These are phyloP conservation scores for Alectura lathami DNA, from an alignment of 2,113 vertebrate species.

Conservation along the genomic window DNA sequence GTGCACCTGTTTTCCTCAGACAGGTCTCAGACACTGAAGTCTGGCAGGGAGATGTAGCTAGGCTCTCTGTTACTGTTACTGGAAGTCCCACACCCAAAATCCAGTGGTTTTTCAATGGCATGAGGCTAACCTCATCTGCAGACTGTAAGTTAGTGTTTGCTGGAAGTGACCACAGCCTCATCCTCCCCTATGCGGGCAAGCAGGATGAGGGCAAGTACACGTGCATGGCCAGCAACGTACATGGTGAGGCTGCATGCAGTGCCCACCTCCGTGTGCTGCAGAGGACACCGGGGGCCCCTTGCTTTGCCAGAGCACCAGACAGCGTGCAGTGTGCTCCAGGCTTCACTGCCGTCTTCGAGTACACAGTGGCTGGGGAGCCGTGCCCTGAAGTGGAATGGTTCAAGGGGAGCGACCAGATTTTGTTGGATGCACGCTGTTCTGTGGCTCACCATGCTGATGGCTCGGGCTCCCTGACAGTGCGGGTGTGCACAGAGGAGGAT, in stretches of 20 bases:
- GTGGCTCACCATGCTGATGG: conserved; percentile 78
- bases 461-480: conserved; percentile 81
- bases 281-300: background rate
- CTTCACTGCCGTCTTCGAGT: conserved; percentile 71
- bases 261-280: conserved; percentile 67
- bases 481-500: conserved; percentile 75
- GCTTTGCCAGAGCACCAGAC: background rate
- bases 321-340: rapidly evolving
- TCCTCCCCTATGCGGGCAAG: conserved; percentile 78
- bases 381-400: conserved; percentile 83
- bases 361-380: conserved; percentile 78
- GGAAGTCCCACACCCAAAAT: conserved; percentile 86
- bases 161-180: conserved; percentile 82
- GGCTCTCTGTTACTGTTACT: conserved; percentile 82
- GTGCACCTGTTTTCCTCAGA: conserved; percentile 83
- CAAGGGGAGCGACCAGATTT: conserved; percentile 78
- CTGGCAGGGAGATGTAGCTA: conserved; percentile 81
- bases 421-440: conserved; percentile 66
- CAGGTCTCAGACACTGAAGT: conserved; percentile 78
- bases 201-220: conserved; percentile 88
- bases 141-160: conserved; percentile 84
- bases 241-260: conserved; percentile 81
- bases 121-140: conserved; percentile 74
- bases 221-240: conserved; percentile 82
- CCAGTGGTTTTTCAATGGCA: conserved; percentile 87